phyloP scores from a whole-genome alignment of 2,888 invertebrate genomes.

The Zeuzera pyrina region DNA sequence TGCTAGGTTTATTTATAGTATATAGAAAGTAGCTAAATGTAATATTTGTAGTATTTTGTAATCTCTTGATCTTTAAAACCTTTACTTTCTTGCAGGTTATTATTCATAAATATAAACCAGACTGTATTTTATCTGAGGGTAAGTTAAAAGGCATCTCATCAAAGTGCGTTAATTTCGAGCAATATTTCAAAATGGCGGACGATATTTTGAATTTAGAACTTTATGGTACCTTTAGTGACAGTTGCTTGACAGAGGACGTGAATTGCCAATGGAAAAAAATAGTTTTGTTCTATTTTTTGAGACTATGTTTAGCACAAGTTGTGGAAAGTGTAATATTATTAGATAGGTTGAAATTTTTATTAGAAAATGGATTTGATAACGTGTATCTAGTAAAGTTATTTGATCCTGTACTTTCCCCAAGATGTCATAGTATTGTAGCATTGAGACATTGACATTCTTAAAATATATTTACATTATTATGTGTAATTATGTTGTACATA shows the following conservation, averaged over 20 bases:
- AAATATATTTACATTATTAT: slow-evolving; percentile 12
- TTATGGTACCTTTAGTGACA: slow-evolving; percentile 42
- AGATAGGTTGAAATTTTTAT: slow-evolving; percentile 84
- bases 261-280: slow-evolving; percentile 70
- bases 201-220: slow-evolving; percentile 72
- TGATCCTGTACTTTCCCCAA: slow-evolving; percentile 87
- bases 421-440: slow-evolving; percentile 84
- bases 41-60: too few relatives aligned
- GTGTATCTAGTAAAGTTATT: slow-evolving; percentile 82
- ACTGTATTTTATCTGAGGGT: slow-evolving; percentile 40
- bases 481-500: too few relatives aligned
- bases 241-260: slow-evolving; percentile 28
- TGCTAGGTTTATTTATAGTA: too few relatives aligned
- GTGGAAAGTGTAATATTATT: slow-evolving; percentile 87
- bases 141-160: slow-evolving; percentile 76
- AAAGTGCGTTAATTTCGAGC: slow-evolving; percentile 75
- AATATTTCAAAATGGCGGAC: slow-evolving; percentile 81
- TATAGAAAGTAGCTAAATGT: too few relatives aligned
- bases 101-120: slow-evolving; percentile 38
- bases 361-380: slow-evolving; percentile 73
- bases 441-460: slow-evolving; percentile 45
- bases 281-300: slow-evolving; percentile 82
- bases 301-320: slow-evolving; percentile 83
- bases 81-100: slow-evolving; percentile 40
- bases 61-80: too few relatives aligned